Conservation (phyloP, 2,888 invertebrate genomes). For the Apamea epomidion region DNA sequence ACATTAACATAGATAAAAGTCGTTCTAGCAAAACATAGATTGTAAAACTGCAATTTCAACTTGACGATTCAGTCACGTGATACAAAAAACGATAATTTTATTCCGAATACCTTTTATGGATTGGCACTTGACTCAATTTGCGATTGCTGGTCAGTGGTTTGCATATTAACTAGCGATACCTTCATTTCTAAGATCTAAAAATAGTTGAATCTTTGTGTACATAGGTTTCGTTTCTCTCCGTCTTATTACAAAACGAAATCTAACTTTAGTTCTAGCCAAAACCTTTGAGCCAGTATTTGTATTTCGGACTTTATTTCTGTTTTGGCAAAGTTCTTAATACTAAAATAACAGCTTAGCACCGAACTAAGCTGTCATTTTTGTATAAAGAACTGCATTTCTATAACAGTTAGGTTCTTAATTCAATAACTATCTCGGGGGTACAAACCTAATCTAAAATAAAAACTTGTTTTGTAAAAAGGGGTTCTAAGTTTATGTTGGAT, state of each 20-base stretch:
- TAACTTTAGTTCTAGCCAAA: too few relatives aligned
- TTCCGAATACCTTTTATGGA: conserved; percentile 28
- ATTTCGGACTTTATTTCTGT: too few relatives aligned
- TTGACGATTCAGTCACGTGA: conserved; percentile 6
- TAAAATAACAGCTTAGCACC: too few relatives aligned
- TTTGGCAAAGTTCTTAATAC: too few relatives aligned
- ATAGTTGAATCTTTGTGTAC: not conserved
- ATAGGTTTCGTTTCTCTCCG: not conserved
- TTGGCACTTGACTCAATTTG: conserved; percentile 23
- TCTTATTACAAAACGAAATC: too few relatives aligned
- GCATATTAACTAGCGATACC: conserved; percentile 12
- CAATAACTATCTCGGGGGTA: too few relatives aligned
- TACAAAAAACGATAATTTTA: conserved; percentile 22
- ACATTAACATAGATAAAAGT: not conserved
- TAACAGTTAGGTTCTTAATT: too few relatives aligned
- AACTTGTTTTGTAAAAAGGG: too few relatives aligned
- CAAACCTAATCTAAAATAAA: too few relatives aligned
- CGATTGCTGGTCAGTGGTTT: not conserved
- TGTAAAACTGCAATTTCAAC: not conserved
- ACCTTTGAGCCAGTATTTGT: too few relatives aligned
- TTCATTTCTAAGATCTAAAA: not conserved
- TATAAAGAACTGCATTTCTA: too few relatives aligned
- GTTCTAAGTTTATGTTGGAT: not conserved
- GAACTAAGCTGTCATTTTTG: too few relatives aligned
- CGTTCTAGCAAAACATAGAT: not conserved